Percentiles rank a stretch among this genome's conserved stretches.
Conservation (phyloP, 2,888 invertebrate genomes). For the Melieria picta region DNA sequence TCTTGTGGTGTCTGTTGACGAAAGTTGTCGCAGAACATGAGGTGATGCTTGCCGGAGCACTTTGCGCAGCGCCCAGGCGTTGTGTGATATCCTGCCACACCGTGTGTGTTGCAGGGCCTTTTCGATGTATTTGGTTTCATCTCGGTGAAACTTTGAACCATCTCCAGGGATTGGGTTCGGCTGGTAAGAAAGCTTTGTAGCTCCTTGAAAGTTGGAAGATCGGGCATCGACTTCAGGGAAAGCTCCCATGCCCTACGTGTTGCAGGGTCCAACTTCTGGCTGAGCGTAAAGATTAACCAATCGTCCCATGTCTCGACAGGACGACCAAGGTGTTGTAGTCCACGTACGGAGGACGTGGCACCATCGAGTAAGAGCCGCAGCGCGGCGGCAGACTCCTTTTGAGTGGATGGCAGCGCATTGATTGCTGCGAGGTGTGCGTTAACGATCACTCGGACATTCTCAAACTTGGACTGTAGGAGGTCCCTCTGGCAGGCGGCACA, state of each 20-base stretch:
- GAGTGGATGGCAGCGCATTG: background rate
- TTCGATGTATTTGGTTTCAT: background rate
- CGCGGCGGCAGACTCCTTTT: slow-evolving; percentile 4
- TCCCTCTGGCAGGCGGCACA: too few relatives aligned
- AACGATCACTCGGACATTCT: slow-evolving; percentile 24
- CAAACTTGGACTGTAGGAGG: slow-evolving; percentile 16
- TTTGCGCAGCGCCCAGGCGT: background rate
- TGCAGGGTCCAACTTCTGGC: slow-evolving; percentile 17
- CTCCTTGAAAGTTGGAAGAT: slow-evolving; percentile 6
- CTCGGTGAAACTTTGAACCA: background rate
- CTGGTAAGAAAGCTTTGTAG: slow-evolving; percentile 2
- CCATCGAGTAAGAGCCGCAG: slow-evolving; percentile 11
- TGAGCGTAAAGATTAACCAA: slow-evolving; percentile 21
- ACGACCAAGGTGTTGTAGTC: slow-evolving; percentile 17
- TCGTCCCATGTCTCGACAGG: slow-evolving; percentile 23
- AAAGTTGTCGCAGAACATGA: slow-evolving; percentile 12
- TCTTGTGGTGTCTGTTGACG: background rate
- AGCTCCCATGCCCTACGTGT: slow-evolving; percentile 23
- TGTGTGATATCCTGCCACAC: slow-evolving; percentile 12
- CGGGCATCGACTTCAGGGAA: slow-evolving; percentile 4
- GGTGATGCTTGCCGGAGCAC: slow-evolving; percentile 16
- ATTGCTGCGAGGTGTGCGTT: slow-evolving; percentile 21
- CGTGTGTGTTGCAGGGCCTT: background rate
- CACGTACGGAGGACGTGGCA: slow-evolving; percentile 10
- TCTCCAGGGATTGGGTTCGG: slow-evolving; percentile 21